Conservation (phyloP, 2,113 vertebrate species). For the Sylvietta virens region DNA sequence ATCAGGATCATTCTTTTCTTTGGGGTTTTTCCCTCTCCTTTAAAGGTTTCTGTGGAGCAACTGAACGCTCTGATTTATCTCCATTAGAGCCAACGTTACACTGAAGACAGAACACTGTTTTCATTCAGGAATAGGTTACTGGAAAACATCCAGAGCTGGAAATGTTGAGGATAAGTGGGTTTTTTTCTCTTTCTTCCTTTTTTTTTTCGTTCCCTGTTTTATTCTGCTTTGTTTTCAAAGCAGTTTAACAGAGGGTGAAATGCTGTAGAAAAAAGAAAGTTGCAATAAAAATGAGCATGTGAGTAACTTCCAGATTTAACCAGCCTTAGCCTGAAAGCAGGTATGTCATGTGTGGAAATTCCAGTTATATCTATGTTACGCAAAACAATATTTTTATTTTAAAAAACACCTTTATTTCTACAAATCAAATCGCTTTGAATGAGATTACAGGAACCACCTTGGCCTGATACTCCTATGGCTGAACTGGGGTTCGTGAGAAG, state of each 20-base stretch:
- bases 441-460: neutral
- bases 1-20: neutral
- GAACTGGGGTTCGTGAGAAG: neutral
- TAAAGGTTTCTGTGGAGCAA: neutral
- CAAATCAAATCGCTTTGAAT: neutral
- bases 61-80: neutral
- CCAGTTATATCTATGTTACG: neutral
- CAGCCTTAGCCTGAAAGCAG: neutral
- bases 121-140: slow-evolving; percentile 28
- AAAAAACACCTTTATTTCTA: neutral
- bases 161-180: neutral
- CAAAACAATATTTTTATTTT: neutral
- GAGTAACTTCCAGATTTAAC: neutral
- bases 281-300: neutral
- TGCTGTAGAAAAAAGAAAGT: neutral
- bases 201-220: rapidly evolving
- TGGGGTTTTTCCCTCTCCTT: neutral
- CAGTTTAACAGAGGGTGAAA: neutral
- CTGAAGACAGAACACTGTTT: neutral
- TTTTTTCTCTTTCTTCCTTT: neutral
- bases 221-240: neutral
- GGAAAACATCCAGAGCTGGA: slow-evolving; percentile 15
- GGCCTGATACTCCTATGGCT: neutral
- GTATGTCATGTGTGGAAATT: neutral
- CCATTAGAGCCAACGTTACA: neutral